Base-by-base conservation (phyloP, 2,888 invertebrate genomes). In the Seira musarum region DNA sequence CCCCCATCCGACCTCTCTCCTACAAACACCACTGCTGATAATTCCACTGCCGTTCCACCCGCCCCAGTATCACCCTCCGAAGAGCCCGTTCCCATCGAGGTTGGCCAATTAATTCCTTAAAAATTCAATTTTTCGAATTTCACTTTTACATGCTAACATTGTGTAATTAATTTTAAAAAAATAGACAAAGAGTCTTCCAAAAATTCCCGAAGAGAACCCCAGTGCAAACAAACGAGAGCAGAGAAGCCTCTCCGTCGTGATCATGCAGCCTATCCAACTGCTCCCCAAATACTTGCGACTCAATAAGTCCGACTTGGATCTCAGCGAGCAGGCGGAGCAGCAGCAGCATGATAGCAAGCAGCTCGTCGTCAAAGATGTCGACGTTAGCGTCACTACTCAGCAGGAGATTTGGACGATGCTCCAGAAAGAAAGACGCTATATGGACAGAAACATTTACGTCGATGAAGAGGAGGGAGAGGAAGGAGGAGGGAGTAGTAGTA, bases 401-500 rank as follows among this genome's bases (percentile, higher is more conserved):
- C 85, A 85, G 22, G 86, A 86, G 57, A 84, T 86, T 30, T 86
- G 86, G 86, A 77, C 82, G 10, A 85, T 85, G 83, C 65, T 86
- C 8, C 84, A 85, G 73, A 86, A 86, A 63, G 85, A 86, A 17
- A 49, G 84, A 13, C 61, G 86, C 53, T 86, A 86, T 72, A 84
- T 86, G 67, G 84, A 85, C 13, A 77, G 81, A 22, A 84, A 85
- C 64, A 80, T 82, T 67, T 81, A 70, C 71, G 80, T 77, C 19
- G 77, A 83, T 64, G 85, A 83, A 65, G 86, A 85, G 85, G 87
- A 88, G 21, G 88, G 88, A 13, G 81, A 69, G 49, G 76, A 74
- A 86, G 88, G 46, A 87, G 88, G n/a, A 87, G 88, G 53, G 85
- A 89, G 49, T 88, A n/a, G n/a, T n/a, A n/a, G n/a, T n/a, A 89